A percentile compares a stretch with the other conserved stretches of the same genome.
Evolutionary conservation across 2,797 vertebrate species (phyloP).

Genomic region (Peromyscus aztecus): DNA sequence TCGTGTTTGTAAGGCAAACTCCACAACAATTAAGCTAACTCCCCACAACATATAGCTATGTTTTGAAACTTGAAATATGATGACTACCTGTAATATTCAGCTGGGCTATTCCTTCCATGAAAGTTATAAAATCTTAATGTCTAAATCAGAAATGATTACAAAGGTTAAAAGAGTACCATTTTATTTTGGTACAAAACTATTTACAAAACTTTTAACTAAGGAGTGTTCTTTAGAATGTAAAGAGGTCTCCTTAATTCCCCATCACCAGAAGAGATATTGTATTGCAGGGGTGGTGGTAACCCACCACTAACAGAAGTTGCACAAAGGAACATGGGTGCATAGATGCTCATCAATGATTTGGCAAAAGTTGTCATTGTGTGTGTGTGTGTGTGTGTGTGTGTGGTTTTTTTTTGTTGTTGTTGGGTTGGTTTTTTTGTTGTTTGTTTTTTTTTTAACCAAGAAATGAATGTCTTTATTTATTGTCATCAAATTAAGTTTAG

Average conservation of each 20-base stretch:
- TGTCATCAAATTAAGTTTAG: constrained; percentile 1
- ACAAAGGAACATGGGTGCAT: not conserved
- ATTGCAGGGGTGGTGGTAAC: not conserved
- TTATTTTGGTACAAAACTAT: not conserved
- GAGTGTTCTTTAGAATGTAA: not conserved
- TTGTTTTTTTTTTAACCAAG: not conserved
- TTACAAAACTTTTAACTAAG: constrained; percentile 31
- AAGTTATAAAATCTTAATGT: constrained; percentile 7
- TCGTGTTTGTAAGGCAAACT: not conserved
- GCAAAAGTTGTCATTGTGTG: not conserved
- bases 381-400: too few relatives aligned
- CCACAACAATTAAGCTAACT: not conserved
- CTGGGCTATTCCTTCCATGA: not conserved
- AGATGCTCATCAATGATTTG: constrained; percentile 18
- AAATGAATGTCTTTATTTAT: not conserved
- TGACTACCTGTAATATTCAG: not conserved
- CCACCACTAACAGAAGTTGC: not conserved
- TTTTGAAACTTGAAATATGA: constrained; percentile 29
- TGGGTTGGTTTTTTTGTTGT: too few relatives aligned
- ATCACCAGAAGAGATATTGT: not conserved
- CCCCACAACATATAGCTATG: not conserved
- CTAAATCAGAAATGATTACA: not conserved
- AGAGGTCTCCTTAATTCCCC: not conserved
- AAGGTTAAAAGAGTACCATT: not conserved
- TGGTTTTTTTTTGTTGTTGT: too few relatives aligned